Percentiles rank a stretch among this genome's conserved stretches.
Evolutionary conservation across 2,888 invertebrate genomes (phyloP).

Genomic region (Oeneis ivallda): DNA sequence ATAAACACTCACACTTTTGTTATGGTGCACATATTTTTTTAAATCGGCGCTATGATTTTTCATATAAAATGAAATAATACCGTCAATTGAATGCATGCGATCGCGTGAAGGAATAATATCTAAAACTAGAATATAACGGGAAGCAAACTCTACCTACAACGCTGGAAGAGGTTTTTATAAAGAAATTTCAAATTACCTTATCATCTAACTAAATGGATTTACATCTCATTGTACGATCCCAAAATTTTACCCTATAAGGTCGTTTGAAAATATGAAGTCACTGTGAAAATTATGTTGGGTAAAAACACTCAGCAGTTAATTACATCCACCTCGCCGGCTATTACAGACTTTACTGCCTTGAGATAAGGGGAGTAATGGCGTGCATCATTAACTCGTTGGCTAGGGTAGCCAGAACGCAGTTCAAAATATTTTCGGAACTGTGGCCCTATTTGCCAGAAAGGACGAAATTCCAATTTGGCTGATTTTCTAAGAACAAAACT

Average conservation of each 20-base stretch:
- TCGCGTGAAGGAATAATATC: too few species aligned
- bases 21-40: too few species aligned
- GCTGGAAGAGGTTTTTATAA: too few species aligned
- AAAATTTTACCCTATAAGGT: constrained; percentile 29
- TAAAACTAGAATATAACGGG: too few species aligned
- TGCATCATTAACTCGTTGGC: constrained; percentile 21
- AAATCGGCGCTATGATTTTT: too few species aligned
- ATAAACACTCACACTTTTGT: too few species aligned
- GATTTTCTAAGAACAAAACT: too few species aligned
- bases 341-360: constrained; percentile 26
- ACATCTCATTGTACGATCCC: neutral
- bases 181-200: too few species aligned
- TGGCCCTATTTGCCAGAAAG: neutral
- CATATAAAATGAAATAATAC: too few species aligned
- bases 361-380: constrained; percentile 30
- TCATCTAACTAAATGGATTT: neutral
- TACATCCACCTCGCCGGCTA: constrained; percentile 29
- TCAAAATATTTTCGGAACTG: constrained; percentile 3
- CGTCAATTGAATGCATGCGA: too few species aligned
- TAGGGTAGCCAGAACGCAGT: constrained; percentile 8
- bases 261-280: constrained; percentile 53
- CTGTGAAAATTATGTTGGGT: constrained; percentile 51
- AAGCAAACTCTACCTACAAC: too few species aligned
- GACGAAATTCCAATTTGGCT: neutral
- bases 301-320: constrained; percentile 42